These are phyloP conservation scores for Brachirus orientalis DNA, from an alignment of 2,113 vertebrate species.

Conservation along the genomic window DNA sequence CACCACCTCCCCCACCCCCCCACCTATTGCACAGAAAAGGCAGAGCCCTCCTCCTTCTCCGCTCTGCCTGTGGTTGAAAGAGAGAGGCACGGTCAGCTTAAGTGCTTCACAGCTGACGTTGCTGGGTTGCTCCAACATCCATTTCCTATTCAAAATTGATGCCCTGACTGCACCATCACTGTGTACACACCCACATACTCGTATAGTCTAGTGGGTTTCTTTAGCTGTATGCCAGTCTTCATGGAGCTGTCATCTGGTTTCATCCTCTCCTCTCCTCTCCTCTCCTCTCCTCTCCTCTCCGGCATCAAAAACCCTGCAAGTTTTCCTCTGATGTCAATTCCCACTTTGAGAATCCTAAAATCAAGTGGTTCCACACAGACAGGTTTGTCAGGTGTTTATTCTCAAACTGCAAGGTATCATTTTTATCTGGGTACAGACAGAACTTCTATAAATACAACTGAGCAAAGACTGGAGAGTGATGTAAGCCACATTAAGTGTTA, in stretches of 20 bases:
- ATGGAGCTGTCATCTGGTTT: conserved; percentile 19
- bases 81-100: conserved; percentile 55
- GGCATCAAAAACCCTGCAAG: conserved; percentile 1
- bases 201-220: conserved; percentile 32
- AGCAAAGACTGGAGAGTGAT: conserved; percentile 46
- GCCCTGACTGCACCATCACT: conserved; percentile 75
- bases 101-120: conserved; percentile 77
- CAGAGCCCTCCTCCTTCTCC: conserved; percentile 60
- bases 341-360: not conserved
- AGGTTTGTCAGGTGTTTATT: not conserved
- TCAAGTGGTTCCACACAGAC: not conserved
- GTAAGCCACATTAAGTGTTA: conserved; percentile 35
- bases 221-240: conserved; percentile 47
- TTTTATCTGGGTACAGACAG: conserved; percentile 22
- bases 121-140: conserved; percentile 70
- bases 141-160: conserved; percentile 81
- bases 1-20: conserved; percentile 68
- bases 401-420: conserved; percentile 6
- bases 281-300: not conserved
- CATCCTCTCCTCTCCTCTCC: conserved; percentile 10
- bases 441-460: conserved; percentile 54
- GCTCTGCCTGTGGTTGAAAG: conserved; percentile 61
- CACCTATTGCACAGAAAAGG: conserved; percentile 64
- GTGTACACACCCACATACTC: conserved; percentile 56
- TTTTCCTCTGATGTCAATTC: conserved; percentile 4